Evolutionary conservation across 2,113 vertebrate species (phyloP).

Genomic region (Clupea harengus): DNA sequence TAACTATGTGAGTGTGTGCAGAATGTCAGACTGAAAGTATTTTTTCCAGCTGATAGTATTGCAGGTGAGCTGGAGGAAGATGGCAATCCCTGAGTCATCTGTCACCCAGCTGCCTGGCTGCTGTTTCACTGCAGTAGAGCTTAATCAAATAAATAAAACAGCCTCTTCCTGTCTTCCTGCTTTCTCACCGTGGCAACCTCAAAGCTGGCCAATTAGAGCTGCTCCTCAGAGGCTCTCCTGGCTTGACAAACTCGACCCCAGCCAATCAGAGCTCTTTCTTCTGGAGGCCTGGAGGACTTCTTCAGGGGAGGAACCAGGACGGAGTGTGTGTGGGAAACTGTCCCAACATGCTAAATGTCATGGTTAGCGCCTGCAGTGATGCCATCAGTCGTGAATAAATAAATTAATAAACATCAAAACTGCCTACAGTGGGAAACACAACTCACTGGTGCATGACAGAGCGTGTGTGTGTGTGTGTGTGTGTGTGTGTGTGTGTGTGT

Average conservation of each 20-base stretch:
- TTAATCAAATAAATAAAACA: neutral
- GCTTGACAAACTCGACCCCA: neutral
- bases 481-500: conserved; percentile 19
- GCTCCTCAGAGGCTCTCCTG: neutral
- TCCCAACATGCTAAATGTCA: no score
- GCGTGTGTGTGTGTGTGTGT: neutral
- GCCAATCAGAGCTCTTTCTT: neutral
- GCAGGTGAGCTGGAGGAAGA: no score
- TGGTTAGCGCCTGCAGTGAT: neutral
- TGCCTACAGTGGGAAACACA: conserved; percentile 1
- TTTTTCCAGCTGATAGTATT: no score
- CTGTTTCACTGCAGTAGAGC: neutral
- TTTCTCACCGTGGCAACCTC: neutral
- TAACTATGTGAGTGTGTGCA: no score
- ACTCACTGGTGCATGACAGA: neutral
- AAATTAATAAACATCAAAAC: neutral
- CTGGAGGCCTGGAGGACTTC: neutral
- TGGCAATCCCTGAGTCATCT: neutral
- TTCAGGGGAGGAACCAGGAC: neutral
- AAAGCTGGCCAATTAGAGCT: conserved; percentile 1
- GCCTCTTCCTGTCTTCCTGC: conserved; percentile 1
- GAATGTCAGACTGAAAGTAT: neutral
- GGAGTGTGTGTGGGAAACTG: neutral
- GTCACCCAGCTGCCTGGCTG: neutral
- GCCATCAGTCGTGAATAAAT: neutral